Evolutionary conservation across 2,888 invertebrate species (phyloP).

Genomic region (Xanthorhoe designata): DNA sequence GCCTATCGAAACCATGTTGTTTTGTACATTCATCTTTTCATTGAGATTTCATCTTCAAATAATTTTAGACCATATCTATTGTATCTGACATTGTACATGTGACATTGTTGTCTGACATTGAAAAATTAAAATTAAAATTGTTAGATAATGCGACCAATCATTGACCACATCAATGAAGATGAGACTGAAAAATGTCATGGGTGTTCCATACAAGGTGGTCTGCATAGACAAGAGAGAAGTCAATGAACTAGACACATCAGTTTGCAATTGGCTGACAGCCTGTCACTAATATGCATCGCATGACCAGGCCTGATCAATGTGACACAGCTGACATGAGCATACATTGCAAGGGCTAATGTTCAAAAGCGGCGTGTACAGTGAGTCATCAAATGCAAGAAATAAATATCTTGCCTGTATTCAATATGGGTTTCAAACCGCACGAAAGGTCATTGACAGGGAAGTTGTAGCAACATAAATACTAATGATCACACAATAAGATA

Average conservation of each 20-base stretch:
- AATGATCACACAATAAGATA: neutral
- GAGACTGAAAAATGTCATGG: neutral
- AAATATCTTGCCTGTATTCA: neutral
- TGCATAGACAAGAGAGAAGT: slow-evolving; percentile 6
- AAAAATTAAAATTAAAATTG: no score
- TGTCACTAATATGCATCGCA: slow-evolving; percentile 23
- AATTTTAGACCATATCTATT: no score
- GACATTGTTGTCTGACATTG: no score
- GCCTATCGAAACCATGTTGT: no score
- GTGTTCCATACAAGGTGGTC: neutral
- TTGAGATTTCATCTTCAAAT: no score
- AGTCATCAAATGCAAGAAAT: slow-evolving; percentile 5
- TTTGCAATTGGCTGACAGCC: slow-evolving; percentile 18
- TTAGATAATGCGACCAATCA: no score
- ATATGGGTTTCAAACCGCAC: neutral
- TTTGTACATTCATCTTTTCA: no score
- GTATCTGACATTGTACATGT: no score
- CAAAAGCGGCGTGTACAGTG: neutral
- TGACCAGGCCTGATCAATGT: slow-evolving; percentile 7
- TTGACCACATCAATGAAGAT: neutral
- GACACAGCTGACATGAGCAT: neutral
- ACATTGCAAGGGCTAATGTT: neutral
- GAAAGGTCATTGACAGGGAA: slow-evolving; percentile 3
- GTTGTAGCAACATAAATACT: neutral
- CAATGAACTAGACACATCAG: slow-evolving; percentile 17